Conservation (phyloP, 1,140 invertebrate species). For the Drosophila persimilis region DNA sequence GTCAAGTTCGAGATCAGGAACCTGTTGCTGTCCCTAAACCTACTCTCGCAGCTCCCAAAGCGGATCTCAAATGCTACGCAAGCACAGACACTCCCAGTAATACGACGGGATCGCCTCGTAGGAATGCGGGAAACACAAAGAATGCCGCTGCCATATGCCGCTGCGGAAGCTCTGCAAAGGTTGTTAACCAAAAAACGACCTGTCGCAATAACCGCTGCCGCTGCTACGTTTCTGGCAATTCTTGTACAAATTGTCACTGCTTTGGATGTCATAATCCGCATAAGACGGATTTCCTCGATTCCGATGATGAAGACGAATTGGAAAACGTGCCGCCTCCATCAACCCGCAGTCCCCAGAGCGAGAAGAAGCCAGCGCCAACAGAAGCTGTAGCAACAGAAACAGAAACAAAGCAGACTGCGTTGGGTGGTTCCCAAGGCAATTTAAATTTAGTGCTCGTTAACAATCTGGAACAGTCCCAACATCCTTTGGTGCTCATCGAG, state of each 20-base stretch:
- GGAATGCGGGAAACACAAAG: constrained; percentile 13
- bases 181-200: constrained; percentile 35
- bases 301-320: constrained; percentile 25
- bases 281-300: constrained; percentile 15
- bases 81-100: too few relatives aligned
- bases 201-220: constrained; percentile 55
- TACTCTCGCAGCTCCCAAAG: neutral
- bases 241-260: constrained; percentile 49
- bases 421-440: neutral
- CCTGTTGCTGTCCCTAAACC: too few relatives aligned
- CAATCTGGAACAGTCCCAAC: constrained; percentile 36
- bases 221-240: constrained; percentile 42
- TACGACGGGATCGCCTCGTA: neutral
- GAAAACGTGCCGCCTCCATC: neutral
- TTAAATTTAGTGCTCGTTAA: constrained; percentile 41
- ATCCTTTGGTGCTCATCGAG: constrained; percentile 59
- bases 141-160: constrained; percentile 31
- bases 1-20: too few relatives aligned
- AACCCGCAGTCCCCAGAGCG: too few relatives aligned
- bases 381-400: neutral
- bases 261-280: constrained; percentile 62
- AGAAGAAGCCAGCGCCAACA: neutral
- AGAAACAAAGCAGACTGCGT: neutral
- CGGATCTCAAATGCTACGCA: too few relatives aligned
- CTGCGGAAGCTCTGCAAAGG: constrained; percentile 40